Conservation (phyloP, 2,113 vertebrate genomes). For the Sorex araneus region DNA sequence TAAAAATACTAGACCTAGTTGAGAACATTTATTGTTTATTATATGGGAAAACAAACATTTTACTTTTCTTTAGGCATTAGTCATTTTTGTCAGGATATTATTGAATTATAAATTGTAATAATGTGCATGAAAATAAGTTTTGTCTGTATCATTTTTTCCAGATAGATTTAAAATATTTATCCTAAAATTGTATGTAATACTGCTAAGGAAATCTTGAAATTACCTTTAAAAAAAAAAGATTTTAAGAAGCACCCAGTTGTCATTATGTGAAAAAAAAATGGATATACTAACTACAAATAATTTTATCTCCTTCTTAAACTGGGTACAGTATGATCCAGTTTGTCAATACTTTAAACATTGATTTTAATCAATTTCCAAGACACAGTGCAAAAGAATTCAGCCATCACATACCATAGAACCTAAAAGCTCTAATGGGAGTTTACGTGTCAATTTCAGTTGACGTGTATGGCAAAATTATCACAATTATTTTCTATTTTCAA, state of each 20-base stretch:
- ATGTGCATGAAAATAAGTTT: neutral
- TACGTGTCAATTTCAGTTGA: constrained; percentile 33
- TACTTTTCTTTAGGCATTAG: neutral
- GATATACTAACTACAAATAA: constrained; percentile 6
- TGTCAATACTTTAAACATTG: constrained; percentile 36
- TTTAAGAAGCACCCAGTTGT: constrained; percentile 49
- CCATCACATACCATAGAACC: neutral
- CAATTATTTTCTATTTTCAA: constrained; percentile 47
- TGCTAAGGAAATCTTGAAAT: constrained; percentile 32
- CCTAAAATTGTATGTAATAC: constrained; percentile 55
- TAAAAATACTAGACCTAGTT: neutral
- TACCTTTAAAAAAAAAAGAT: constrained; percentile 62
- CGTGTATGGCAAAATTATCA: neutral
- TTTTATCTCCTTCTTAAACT: constrained; percentile 30
- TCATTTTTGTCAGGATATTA: constrained; percentile 29
- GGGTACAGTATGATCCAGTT: neutral
- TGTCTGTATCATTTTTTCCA: no score
- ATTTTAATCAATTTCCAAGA: constrained; percentile 33
- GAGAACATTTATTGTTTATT: constrained; percentile 8
- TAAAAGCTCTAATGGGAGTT: neutral
- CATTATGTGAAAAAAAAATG: constrained; percentile 2
- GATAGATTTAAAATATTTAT: constrained; percentile 42
- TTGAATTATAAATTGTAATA: constrained; percentile 26
- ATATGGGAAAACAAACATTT: neutral
- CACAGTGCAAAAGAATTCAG: constrained; percentile 33